Evolutionary conservation across 1,140 invertebrate genomes (phyloP).

Genomic region (Caenorhabditis inopinata): DNA sequence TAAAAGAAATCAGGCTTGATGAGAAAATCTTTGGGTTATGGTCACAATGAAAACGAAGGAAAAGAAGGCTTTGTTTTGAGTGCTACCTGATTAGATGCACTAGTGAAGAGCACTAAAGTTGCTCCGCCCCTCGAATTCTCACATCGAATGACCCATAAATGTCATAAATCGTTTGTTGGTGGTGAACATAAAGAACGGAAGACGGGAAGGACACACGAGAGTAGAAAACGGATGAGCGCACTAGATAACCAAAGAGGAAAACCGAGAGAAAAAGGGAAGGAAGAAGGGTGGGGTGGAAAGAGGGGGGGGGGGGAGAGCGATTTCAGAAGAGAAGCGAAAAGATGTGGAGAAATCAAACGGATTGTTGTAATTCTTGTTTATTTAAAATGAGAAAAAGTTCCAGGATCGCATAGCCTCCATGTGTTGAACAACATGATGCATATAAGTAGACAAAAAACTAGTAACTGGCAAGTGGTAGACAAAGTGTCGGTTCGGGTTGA

Average conservation of each 20-base stretch:
- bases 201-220: constrained; percentile 3
- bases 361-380: not conserved
- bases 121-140: too few species aligned
- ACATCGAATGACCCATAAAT: constrained; percentile 24
- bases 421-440: not conserved
- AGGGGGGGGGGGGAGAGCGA: not conserved
- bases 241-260: constrained; percentile 29
- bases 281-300: not conserved
- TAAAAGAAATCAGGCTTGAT: too few species aligned
- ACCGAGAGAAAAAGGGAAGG: not conserved
- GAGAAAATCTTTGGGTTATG: too few species aligned
- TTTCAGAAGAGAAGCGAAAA: not conserved
- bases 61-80: too few species aligned
- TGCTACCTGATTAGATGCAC: too few species aligned
- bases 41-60: too few species aligned
- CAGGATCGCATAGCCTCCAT: not conserved
- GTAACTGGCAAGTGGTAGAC: not conserved
- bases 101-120: too few species aligned
- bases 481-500: constrained; percentile 19
- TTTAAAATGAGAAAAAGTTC: not conserved
- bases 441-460: not conserved
- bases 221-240: constrained; percentile 32
- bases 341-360: not conserved
- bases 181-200: constrained; percentile 12
- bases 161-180: constrained; percentile 22